Evolutionary conservation across 2,797 vertebrate genomes (phyloP), one percentile per base, ranked within the genome.

Genomic region (Notoglanidium macrostoma): DNA sequence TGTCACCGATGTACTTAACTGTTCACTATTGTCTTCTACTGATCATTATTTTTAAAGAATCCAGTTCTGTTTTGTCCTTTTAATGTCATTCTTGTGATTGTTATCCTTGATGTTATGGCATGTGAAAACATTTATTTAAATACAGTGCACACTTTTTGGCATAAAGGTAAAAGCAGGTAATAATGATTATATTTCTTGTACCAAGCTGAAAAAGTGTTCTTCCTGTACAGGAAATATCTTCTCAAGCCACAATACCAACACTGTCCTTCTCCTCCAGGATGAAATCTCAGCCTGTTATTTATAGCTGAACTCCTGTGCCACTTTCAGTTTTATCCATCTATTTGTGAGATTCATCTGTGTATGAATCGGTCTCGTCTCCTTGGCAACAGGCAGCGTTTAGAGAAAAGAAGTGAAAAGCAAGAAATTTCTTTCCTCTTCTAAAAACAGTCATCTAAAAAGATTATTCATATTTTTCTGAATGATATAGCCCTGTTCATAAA

Each of bases 281-380:
- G 46, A 61, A 73, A 78, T 46, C 63, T 68, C 73, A 65, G 83
- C 68, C n/a, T 44, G 89, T 73, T 89, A 89, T 89, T 89, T 89
- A 89, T 87, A 89, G 84, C 84, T 70, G 72, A 86, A 77, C 84
- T 85, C 84, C 70, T 76, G 70, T 86, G 78, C 79, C 84, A 78
- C 74, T 86, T 89, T 84, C 55, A 86, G 79, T 65, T 88, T 84
- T 84, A 85, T 90, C 76, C 85, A 82, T 89, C 70, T 84, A 68
- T 82, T 90, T 88, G 80, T 78, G 83, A 87, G 61, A 81, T 86
- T 59, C 86, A 86, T 88, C 79, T 68, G 59, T 90, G 72, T 85
- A 78, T 57, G 55, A 85, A 78, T 84, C n/a, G 67, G 76, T 79
- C 81, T 77, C 77, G 89, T 91, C 90, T 89, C 90, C 90, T 81